These are phyloP conservation scores for Phaethornis superciliosus DNA, from an alignment of 2,113 vertebrate species.

Conservation along the genomic window DNA sequence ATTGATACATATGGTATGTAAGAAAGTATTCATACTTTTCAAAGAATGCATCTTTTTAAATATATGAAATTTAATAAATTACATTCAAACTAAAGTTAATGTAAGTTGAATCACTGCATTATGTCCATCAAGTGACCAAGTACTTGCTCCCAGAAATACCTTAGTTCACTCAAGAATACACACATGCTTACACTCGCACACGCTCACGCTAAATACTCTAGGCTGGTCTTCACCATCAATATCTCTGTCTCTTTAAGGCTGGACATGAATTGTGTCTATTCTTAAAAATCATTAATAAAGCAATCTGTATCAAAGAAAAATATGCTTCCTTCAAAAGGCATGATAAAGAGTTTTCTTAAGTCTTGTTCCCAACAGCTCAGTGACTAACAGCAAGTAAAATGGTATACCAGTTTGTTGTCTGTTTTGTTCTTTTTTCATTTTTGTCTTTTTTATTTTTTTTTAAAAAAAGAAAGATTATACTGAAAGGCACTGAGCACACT, in stretches of 20 bases:
- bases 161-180: constrained; percentile 77
- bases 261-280: constrained; percentile 73
- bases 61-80: constrained; percentile 84
- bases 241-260: constrained; percentile 79
- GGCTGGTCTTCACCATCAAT: constrained; percentile 72
- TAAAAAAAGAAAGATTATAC: constrained; percentile 53
- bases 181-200: constrained; percentile 75
- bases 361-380: constrained; percentile 84
- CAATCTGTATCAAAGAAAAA: constrained; percentile 70
- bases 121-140: constrained; percentile 75
- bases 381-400: constrained; percentile 81
- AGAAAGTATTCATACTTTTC: constrained; percentile 76
- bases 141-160: constrained; percentile 81
- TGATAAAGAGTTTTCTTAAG: constrained; percentile 65
- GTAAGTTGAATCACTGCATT: constrained; percentile 78
- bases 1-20: constrained; percentile 77
- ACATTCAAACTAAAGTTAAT: constrained; percentile 80
- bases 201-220: constrained; percentile 69
- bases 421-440: no score
- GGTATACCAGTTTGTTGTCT: constrained; percentile 36
- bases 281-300: constrained; percentile 68
- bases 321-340: constrained; percentile 62
- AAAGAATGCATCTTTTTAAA: constrained; percentile 79
- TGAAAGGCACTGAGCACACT: constrained; percentile 82
- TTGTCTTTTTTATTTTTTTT: no score